A percentile compares a stretch with the other conserved stretches of the same genome.
phyloP scores from a whole-genome alignment of 2,888 invertebrate species.

The Andrena chrysosceles region DNA sequence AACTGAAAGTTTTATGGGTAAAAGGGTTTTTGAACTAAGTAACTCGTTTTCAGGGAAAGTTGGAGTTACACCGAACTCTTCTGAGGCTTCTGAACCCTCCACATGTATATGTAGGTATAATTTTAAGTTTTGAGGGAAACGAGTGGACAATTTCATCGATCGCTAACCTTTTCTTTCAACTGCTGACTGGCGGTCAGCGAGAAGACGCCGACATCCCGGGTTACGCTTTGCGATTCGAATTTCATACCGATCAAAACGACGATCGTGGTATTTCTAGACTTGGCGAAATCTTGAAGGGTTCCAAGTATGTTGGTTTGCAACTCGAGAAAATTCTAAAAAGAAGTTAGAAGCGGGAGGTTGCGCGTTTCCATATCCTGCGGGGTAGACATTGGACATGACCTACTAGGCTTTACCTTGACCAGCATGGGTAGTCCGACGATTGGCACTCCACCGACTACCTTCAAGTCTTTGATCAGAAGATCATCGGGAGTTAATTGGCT shows the following conservation, averaged over 20 bases:
- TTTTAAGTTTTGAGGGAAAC: too few relatives aligned
- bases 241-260: constrained; percentile 89
- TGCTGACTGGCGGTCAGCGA: constrained; percentile 73
- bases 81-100: too few relatives aligned
- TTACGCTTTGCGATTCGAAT: constrained; percentile 84
- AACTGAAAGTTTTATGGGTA: too few relatives aligned
- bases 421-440: constrained; percentile 88
- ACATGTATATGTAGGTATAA: too few relatives aligned
- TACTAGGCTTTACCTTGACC: constrained; percentile 85
- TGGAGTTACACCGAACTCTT: too few relatives aligned
- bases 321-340: constrained; percentile 86
- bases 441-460: constrained; percentile 87
- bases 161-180: constrained; percentile 78
- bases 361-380: too few relatives aligned
- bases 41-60: too few relatives aligned
- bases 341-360: background rate
- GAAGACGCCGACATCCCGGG: constrained; percentile 88
- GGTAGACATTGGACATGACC: too few relatives aligned
- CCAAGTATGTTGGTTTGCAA: constrained; percentile 84
- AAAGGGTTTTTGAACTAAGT: too few relatives aligned
- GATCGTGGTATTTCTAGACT: constrained; percentile 83
- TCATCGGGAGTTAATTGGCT: constrained; percentile 88
- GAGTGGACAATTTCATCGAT: background rate
- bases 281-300: constrained; percentile 86
- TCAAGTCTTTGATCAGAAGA: constrained; percentile 91